Percentiles rank a stretch among this genome's conserved stretches.
Evolutionary conservation across 2,888 invertebrate species (phyloP).

Genomic region (Mesochorus sp.): DNA sequence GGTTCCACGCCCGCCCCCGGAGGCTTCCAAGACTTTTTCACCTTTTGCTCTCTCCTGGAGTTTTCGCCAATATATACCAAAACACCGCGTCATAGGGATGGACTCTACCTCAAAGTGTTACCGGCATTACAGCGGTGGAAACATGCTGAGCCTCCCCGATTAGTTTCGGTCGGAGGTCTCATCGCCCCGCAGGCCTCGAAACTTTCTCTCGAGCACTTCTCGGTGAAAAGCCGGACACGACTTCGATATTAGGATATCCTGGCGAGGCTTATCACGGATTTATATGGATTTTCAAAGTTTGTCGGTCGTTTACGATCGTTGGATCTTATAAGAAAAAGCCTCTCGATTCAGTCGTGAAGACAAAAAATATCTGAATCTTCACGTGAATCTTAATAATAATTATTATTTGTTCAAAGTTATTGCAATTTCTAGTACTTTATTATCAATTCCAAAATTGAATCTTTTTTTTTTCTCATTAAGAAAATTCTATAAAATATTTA

Average conservation of each 20-base stretch:
- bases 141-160: conserved; percentile 48
- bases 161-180: conserved; percentile 43
- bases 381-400: too few species aligned
- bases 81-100: conserved; percentile 45
- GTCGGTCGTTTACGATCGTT: neutral
- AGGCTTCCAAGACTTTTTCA: conserved; percentile 21
- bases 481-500: neutral
- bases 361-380: too few species aligned
- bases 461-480: neutral
- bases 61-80: conserved; percentile 63
- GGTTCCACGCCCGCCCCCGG: neutral
- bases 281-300: neutral
- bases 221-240: neutral
- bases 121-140: conserved; percentile 12
- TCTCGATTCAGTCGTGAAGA: too few species aligned
- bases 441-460: too few species aligned
- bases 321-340: neutral
- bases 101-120: neutral
- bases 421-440: too few species aligned
- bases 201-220: conserved; percentile 36
- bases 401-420: too few species aligned
- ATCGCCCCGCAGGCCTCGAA: conserved; percentile 13
- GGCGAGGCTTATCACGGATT: neutral
- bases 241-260: neutral
- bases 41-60: conserved; percentile 24